Percentiles rank a stretch among this genome's conserved stretches.
These are phyloP conservation scores for Mormyrops boulengeri DNA, from an alignment of 2,797 vertebrate genomes.

Conservation along the genomic window DNA sequence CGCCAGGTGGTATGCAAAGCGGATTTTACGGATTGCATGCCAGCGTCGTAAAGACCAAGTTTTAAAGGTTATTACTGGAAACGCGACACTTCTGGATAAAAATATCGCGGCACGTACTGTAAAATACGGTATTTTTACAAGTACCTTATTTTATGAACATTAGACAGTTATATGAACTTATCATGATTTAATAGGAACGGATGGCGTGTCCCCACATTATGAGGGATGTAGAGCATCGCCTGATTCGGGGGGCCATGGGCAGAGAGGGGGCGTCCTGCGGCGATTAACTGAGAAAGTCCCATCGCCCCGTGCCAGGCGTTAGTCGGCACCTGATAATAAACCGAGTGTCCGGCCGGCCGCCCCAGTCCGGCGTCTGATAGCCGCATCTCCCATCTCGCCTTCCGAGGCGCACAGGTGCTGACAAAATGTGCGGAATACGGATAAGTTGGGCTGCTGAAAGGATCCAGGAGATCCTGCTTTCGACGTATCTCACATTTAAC, in stretches of 20 bases:
- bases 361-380: not conserved
- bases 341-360: not conserved
- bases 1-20: not conserved
- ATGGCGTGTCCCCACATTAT: not conserved
- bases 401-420: not conserved
- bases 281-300: not conserved
- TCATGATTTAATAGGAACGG: not conserved
- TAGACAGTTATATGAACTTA: not conserved
- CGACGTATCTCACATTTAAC: not conserved
- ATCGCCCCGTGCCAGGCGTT: not conserved
- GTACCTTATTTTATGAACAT: not conserved
- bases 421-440: not conserved
- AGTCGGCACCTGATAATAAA: conserved; percentile 7
- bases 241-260: not conserved
- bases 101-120: not conserved
- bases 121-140: conserved; percentile 2
- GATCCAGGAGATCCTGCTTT: not conserved
- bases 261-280: not conserved
- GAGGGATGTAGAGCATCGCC: not conserved
- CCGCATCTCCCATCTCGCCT: not conserved
- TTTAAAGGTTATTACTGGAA: not conserved
- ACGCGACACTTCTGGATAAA: not conserved
- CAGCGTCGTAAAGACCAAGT: not conserved
- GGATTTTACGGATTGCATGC: not conserved
- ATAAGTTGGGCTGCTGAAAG: not conserved